phyloP scores from a whole-genome alignment of 2,888 invertebrate species.

The Plagodis dolabraria region DNA sequence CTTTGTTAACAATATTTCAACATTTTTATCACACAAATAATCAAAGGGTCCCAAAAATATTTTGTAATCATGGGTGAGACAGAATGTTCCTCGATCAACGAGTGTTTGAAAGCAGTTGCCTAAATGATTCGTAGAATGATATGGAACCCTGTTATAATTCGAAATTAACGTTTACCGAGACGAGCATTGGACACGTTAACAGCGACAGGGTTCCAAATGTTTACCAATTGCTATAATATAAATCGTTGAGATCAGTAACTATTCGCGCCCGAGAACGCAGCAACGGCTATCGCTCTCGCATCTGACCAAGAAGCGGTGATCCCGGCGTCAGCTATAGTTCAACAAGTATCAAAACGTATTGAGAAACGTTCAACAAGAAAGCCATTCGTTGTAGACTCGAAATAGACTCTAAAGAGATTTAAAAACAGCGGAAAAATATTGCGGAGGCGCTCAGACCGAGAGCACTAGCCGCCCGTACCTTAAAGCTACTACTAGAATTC shows the following conservation, averaged over 20 bases:
- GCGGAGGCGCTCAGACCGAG: conserved; percentile 64
- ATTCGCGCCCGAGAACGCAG: conserved; percentile 66
- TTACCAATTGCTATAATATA: conserved; percentile 46
- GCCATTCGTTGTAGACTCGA: conserved; percentile 62
- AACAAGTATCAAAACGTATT: conserved; percentile 50
- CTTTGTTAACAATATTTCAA: conserved; percentile 38
- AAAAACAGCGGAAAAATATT: conserved; percentile 57
- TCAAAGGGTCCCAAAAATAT: conserved; percentile 69
- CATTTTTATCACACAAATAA: conserved; percentile 66
- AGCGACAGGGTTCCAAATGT: conserved; percentile 45
- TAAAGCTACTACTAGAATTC: conserved; percentile 82
- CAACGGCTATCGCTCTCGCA: conserved; percentile 70
- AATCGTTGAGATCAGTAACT: conserved; percentile 69
- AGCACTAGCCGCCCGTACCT: conserved; percentile 76
- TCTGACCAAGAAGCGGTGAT: conserved; percentile 50
- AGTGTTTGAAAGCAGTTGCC: conserved; percentile 75
- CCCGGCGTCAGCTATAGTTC: conserved; percentile 44
- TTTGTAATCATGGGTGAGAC: conserved; percentile 66
- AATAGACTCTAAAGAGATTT: conserved; percentile 55
- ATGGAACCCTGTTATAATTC: conserved; percentile 31
- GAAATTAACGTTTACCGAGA: conserved; percentile 12
- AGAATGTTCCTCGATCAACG: conserved; percentile 70
- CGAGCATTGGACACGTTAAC: conserved; percentile 14
- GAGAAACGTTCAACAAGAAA: conserved; percentile 52
- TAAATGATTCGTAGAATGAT: conserved; percentile 53